These are phyloP conservation scores for Oceanites oceanicus DNA, from an alignment of 2,113 vertebrate species.

Conservation along the genomic window DNA sequence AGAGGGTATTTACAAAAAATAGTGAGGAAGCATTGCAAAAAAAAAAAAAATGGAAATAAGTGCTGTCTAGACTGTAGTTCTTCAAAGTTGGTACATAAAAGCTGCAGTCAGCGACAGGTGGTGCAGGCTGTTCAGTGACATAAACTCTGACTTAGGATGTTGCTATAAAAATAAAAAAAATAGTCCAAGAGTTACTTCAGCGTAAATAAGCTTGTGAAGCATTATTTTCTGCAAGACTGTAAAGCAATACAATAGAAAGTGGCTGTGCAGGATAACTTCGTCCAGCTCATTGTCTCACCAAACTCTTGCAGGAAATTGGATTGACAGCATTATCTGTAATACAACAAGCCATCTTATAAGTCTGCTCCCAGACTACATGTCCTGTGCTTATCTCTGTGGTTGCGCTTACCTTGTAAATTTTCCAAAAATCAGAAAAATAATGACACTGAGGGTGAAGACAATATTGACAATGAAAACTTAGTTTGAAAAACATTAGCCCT, in stretches of 20 bases:
- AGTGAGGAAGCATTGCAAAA: rapidly evolving
- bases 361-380: not conserved
- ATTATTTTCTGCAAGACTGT: not conserved
- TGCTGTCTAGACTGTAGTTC: not conserved
- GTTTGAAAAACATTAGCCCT: not conserved
- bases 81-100: not conserved
- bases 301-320: constrained; percentile 25
- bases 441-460: rapidly evolving
- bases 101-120: constrained; percentile 40
- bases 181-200: rapidly evolving
- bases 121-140: not conserved
- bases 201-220: not conserved
- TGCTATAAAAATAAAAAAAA: not conserved
- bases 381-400: not conserved
- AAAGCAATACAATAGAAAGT: not conserved
- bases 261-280: not conserved
- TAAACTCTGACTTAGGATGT: not conserved
- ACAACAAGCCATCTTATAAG: not conserved
- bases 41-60: rapidly evolving
- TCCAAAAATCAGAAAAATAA: not conserved
- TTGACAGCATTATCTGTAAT: constrained; percentile 31
- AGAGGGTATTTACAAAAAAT: rapidly evolving
- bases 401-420: not conserved
- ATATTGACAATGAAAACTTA: not conserved
- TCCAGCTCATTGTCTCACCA: not conserved